Conservation (phyloP, 2,113 vertebrate species). For the Anguilla rostrata region DNA sequence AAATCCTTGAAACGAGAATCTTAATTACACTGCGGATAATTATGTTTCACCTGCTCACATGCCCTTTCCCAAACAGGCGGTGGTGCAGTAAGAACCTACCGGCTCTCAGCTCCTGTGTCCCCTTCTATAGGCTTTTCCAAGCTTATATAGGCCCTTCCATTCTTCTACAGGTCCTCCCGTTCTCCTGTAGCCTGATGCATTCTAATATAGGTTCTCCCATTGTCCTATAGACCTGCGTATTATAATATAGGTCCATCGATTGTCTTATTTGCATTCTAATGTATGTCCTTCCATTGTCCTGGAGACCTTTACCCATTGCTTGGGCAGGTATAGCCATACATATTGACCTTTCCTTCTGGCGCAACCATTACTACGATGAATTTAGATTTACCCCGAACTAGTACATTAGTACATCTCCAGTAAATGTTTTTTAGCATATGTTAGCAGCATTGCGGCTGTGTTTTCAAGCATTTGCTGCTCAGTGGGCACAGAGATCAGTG, state of each 20-base stretch:
- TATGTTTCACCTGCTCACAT: background rate
- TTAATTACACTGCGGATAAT: conserved; percentile 1
- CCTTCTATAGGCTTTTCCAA: background rate
- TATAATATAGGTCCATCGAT: background rate
- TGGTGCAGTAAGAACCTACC: background rate
- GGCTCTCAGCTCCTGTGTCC: background rate
- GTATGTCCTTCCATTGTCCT: background rate
- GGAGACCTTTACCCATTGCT: too few relatives aligned
- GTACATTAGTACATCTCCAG: too few relatives aligned
- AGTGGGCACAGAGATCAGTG: too few relatives aligned
- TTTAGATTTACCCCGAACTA: too few relatives aligned
- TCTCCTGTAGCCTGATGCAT: too few relatives aligned
- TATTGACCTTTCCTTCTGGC: too few relatives aligned
- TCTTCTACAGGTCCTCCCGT: too few relatives aligned
- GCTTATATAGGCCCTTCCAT: background rate
- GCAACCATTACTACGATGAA: too few relatives aligned
- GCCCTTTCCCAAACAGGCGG: background rate
- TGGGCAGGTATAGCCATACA: too few relatives aligned
- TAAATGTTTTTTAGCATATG: too few relatives aligned
- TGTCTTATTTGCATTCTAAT: background rate
- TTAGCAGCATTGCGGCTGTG: too few relatives aligned
- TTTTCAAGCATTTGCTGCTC: too few relatives aligned
- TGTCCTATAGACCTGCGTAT: background rate
- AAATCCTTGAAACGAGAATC: background rate
- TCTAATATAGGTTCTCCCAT: background rate